phyloP scores from a whole-genome alignment of 2,888 invertebrate genomes.

The Hipparchia sbordonii region DNA sequence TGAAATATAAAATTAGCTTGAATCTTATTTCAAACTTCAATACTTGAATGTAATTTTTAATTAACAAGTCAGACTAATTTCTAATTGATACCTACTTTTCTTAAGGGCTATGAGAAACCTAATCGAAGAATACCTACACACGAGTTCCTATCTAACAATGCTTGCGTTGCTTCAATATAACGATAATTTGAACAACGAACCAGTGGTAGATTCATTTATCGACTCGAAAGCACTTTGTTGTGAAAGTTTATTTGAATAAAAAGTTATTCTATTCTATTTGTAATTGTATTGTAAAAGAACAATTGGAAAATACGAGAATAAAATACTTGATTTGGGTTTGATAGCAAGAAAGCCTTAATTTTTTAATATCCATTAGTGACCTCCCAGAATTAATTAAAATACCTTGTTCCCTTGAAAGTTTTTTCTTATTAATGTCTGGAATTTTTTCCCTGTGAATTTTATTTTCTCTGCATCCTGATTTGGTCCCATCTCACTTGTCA shows the following conservation, averaged over 20 bases:
- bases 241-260: too few species aligned
- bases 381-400: slow-evolving; percentile 35
- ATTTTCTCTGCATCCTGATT: slow-evolving; percentile 1
- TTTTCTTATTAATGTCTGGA: slow-evolving; percentile 16
- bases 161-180: neutral
- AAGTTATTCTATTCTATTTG: too few species aligned
- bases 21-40: neutral
- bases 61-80: neutral
- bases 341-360: slow-evolving; percentile 23
- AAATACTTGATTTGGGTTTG: slow-evolving; percentile 29
- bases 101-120: too few species aligned
- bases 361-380: slow-evolving; percentile 33
- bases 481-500: slow-evolving; percentile 9
- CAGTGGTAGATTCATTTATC: too few species aligned
- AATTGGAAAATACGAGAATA: slow-evolving; percentile 9
- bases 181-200: too few species aligned
- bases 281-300: neutral
- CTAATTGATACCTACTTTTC: too few species aligned
- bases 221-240: too few species aligned
- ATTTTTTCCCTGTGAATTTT: slow-evolving; percentile 9
- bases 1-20: neutral
- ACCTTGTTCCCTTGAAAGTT: slow-evolving; percentile 24
- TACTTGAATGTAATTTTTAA: neutral
- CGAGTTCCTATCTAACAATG: too few species aligned
- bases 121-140: too few species aligned